Evolutionary conservation across 2,888 invertebrate species (phyloP).

Genomic region (Drosophila subsilvestris): DNA sequence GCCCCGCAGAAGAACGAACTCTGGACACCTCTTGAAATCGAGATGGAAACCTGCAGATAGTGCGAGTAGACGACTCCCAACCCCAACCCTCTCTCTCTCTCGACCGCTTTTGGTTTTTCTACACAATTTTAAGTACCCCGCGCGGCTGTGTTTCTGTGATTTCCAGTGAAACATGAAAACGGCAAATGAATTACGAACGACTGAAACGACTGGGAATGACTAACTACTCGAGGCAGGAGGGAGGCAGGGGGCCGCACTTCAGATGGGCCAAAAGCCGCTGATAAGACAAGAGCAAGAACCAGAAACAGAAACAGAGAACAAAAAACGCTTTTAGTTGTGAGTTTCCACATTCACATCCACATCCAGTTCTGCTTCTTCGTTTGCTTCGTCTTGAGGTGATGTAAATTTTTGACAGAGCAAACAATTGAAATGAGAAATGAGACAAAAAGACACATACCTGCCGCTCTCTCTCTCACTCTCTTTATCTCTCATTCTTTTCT

Average conservation of each 20-base stretch:
- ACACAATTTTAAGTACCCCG: slow-evolving; percentile 32
- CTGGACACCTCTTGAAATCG: slow-evolving; percentile 35
- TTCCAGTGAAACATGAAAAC: slow-evolving; percentile 67
- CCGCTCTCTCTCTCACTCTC: slow-evolving; percentile 42
- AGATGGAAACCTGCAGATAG: slow-evolving; percentile 46
- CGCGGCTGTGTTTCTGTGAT: slow-evolving; percentile 33
- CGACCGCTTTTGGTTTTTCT: neutral
- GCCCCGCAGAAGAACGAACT: slow-evolving; percentile 4
- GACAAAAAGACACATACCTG: slow-evolving; percentile 53
- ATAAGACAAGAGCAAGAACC: slow-evolving; percentile 55
- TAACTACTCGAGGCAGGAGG: slow-evolving; percentile 31
- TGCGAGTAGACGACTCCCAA: slow-evolving; percentile 11
- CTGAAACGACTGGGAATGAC: slow-evolving; percentile 27
- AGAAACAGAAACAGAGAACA: slow-evolving; percentile 21
- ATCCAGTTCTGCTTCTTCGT: no score
- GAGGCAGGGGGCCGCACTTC: slow-evolving; percentile 13
- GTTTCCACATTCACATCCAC: neutral
- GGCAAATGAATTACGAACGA: slow-evolving; percentile 54
- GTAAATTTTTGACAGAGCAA: slow-evolving; percentile 70
- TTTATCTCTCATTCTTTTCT: slow-evolving; percentile 3
- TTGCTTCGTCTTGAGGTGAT: slow-evolving; percentile 46
- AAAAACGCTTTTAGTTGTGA: slow-evolving; percentile 8
- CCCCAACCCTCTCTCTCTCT: neutral
- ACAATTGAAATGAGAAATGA: slow-evolving; percentile 64
- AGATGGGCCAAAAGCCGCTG: slow-evolving; percentile 50